These are phyloP conservation scores for Ectemnius lituratus DNA, from an alignment of 2,888 invertebrate species.

Conservation along the genomic window DNA sequence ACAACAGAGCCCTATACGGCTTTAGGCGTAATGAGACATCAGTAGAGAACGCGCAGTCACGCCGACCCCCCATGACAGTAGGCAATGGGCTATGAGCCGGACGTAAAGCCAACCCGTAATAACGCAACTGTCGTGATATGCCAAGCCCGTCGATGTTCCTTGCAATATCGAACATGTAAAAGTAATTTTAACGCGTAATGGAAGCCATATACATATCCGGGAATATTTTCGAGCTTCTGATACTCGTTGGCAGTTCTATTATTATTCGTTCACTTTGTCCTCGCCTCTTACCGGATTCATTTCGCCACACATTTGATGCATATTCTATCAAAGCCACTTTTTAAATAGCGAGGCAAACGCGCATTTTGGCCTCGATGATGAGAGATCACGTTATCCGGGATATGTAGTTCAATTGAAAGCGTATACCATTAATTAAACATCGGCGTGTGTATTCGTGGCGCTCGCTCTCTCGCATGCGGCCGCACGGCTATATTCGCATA, in stretches of 20 bases:
- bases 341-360: too few relatives aligned
- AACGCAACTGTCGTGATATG: constrained; percentile 30
- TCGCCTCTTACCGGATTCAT: too few relatives aligned
- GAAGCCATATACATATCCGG: constrained; percentile 31
- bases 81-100: constrained; percentile 18
- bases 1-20: neutral
- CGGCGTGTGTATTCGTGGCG: too few relatives aligned
- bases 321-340: too few relatives aligned
- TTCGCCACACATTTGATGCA: too few relatives aligned
- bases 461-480: too few relatives aligned
- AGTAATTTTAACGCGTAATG: constrained; percentile 44
- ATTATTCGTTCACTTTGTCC: constrained; percentile 3
- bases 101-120: constrained; percentile 26
- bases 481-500: too few relatives aligned
- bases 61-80: constrained; percentile 7
- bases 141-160: constrained; percentile 22
- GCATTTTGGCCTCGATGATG: too few relatives aligned
- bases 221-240: constrained; percentile 21
- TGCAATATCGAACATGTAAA: constrained; percentile 31
- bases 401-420: too few relatives aligned
- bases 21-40: neutral
- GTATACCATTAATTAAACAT: too few relatives aligned
- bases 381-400: too few relatives aligned
- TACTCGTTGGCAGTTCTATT: neutral
- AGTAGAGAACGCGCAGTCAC: neutral